Conservation (phyloP, 1,140 invertebrate species). For the Conus ventricosus region DNA sequence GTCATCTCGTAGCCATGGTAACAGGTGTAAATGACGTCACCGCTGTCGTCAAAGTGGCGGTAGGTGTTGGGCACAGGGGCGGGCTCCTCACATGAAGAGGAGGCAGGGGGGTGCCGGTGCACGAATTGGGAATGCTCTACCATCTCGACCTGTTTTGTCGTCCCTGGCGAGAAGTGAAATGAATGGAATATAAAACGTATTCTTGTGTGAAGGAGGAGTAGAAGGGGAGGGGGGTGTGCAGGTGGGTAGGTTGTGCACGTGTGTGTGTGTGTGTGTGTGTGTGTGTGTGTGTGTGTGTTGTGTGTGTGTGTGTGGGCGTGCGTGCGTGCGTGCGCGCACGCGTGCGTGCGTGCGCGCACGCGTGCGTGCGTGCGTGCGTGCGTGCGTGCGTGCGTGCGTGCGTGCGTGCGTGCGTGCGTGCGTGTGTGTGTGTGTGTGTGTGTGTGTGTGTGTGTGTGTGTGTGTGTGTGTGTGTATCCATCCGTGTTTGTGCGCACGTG, state of each 20-base stretch:
- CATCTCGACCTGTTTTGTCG: neutral
- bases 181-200: neutral
- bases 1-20: constrained; percentile 26
- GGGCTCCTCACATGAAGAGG: neutral
- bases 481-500: no score
- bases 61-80: neutral
- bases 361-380: no score
- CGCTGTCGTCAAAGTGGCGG: constrained; percentile 2
- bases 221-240: neutral
- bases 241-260: no score
- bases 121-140: neutral
- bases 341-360: no score
- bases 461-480: no score
- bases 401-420: no score
- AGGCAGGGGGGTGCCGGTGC: constrained; percentile 11
- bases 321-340: no score
- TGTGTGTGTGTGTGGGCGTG: no score
- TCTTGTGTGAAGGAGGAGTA: neutral
- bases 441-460: no score
- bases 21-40: constrained; percentile 8
- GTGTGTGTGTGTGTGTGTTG: neutral
- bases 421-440: no score
- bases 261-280: neutral
- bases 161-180: neutral
- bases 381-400: no score